phyloP scores from a whole-genome alignment of 2,888 invertebrate species.

The Bruchidius siliquastri region DNA sequence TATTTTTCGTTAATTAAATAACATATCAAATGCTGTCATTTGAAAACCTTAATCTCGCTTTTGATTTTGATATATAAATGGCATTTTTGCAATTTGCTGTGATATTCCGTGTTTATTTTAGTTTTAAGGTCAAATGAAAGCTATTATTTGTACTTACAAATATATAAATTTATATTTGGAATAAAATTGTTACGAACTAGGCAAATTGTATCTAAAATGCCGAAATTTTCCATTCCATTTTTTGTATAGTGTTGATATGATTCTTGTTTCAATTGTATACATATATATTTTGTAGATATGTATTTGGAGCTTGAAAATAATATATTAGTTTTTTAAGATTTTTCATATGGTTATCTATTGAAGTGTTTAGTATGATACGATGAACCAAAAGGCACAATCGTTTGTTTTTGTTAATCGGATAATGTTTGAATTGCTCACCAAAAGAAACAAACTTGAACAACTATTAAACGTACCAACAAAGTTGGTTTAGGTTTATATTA shows the following conservation, averaged over 20 bases:
- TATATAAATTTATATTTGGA: not conserved
- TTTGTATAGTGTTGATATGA: not conserved
- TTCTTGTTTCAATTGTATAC: slow-evolving; percentile 8
- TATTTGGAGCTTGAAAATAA: slow-evolving; percentile 25
- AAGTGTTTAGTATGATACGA: not conserved
- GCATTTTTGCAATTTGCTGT: not conserved
- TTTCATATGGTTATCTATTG: slow-evolving; percentile 27
- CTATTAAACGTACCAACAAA: not conserved
- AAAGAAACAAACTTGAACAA: not conserved
- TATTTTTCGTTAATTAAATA: not conserved
- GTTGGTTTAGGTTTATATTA: no score
- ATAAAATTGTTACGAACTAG: not conserved
- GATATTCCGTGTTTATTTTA: not conserved
- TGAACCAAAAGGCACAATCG: not conserved
- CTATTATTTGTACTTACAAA: not conserved
- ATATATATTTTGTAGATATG: slow-evolving; percentile 33
- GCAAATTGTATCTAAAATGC: not conserved
- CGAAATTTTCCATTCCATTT: slow-evolving; percentile 7
- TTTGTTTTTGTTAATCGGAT: not conserved
- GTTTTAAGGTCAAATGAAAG: not conserved
- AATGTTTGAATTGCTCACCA: not conserved
- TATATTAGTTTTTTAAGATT: slow-evolving; percentile 27
- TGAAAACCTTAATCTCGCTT: not conserved
- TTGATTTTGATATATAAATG: not conserved
- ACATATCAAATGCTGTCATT: not conserved